Evolutionary conservation across 1,140 invertebrate species (phyloP).

Genomic region (Brachionus angularis): DNA sequence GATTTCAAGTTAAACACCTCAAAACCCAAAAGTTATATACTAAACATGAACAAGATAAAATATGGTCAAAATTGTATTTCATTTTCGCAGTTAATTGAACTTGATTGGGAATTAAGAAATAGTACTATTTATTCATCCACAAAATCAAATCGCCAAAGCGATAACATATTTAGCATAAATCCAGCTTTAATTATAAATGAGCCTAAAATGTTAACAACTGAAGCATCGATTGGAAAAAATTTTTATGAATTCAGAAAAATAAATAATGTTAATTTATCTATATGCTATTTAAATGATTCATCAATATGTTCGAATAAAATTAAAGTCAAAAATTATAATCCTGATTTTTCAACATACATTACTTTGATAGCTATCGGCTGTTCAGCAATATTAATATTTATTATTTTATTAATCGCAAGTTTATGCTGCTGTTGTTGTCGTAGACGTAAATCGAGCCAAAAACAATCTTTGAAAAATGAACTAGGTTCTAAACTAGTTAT

Average conservation of each 20-base stretch:
- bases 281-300: constrained; percentile 43
- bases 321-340: constrained; percentile 28
- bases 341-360: constrained; percentile 38
- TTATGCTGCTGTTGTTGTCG: constrained; percentile 42
- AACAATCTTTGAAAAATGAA: constrained; percentile 4
- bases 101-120: constrained; percentile 29
- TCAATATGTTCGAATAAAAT: constrained; percentile 8
- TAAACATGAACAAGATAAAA: constrained; percentile 25
- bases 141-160: neutral
- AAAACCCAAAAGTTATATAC: constrained; percentile 1
- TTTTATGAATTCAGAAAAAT: constrained; percentile 28
- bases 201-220: neutral
- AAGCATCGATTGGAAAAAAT: neutral
- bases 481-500: constrained; percentile 34
- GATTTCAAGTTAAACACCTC: neutral
- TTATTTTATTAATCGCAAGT: neutral
- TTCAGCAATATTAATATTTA: constrained; percentile 30
- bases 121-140: constrained; percentile 5
- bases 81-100: constrained; percentile 31
- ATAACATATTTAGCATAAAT: neutral
- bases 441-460: neutral
- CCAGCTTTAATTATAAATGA: constrained; percentile 29
- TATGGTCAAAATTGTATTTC: constrained; percentile 41
- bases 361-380: constrained; percentile 35
- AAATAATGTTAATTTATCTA: constrained; percentile 16